phyloP scores from a whole-genome alignment of 64 coral and sea anemone genomes.

The Actinia tenebrosa region DNA sequence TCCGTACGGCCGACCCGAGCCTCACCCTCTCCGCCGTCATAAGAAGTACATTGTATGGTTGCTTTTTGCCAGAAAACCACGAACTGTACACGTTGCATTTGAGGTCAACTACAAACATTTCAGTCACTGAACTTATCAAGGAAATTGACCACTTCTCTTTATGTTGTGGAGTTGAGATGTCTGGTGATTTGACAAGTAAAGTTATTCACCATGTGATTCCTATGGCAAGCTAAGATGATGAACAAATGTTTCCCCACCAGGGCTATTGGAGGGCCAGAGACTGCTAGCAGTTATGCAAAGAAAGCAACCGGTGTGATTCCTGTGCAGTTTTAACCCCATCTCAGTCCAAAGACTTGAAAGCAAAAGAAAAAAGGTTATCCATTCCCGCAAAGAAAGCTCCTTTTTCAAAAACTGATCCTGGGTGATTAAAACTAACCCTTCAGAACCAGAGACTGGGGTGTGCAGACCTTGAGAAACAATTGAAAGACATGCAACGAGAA shows the following conservation, averaged over 20 bases:
- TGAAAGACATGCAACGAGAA: slow-evolving; percentile 30
- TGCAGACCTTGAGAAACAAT: slow-evolving; percentile 36
- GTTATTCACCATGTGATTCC: slow-evolving; percentile 53
- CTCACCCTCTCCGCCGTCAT: too few relatives aligned
- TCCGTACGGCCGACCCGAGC: too few relatives aligned
- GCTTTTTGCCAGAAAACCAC: slow-evolving; percentile 28
- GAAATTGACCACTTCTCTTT: slow-evolving; percentile 9
- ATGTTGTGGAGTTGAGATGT: slow-evolving; percentile 40
- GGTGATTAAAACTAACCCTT: slow-evolving; percentile 27
- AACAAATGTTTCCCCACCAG: slow-evolving; percentile 34
- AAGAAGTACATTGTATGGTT: slow-evolving; percentile 4
- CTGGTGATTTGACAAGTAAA: slow-evolving; percentile 16
- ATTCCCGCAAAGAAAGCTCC: slow-evolving; percentile 23
- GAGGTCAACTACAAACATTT: slow-evolving; percentile 30
- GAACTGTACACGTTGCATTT: slow-evolving; percentile 28
- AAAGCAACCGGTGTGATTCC: slow-evolving; percentile 22
- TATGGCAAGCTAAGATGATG: slow-evolving; percentile 35
- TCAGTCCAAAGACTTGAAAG: slow-evolving; percentile 19
- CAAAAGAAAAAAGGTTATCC: slow-evolving; percentile 23
- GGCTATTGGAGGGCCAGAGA: slow-evolving; percentile 40
- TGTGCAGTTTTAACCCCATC: slow-evolving; percentile 37
- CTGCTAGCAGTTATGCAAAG: slow-evolving; percentile 29
- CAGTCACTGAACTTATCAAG: slow-evolving; percentile 38
- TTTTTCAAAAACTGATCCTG: slow-evolving; percentile 21
- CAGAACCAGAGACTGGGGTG: slow-evolving; percentile 38